Evolutionary conservation across 2,888 invertebrate species (phyloP), one percentile per base, ranked within the genome.

Genomic region (Cryptocheilus praepositus): DNA sequence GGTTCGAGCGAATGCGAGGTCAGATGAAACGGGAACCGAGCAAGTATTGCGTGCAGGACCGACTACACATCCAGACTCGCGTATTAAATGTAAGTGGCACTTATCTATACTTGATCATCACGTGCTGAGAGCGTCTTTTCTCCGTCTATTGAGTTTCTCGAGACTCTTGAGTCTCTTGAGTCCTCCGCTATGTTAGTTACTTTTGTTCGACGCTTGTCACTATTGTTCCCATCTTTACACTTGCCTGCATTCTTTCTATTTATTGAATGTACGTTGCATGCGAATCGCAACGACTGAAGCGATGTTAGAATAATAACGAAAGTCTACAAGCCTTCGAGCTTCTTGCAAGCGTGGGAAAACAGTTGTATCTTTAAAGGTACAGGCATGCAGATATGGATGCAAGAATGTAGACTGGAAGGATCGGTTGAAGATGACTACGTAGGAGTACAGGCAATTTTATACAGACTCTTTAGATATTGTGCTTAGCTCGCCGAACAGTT

Each of bases 81-180:
- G 80, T 83, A 84, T 84, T 79, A 81, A 83, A 79, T 77, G 76
- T 79, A 83, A 83, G 82, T 83, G 79, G 80, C 83, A 80, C 81
- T 83, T 83, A 83, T 73, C 82, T 73, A 79, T 81, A 76, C 76
- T 71, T 46, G 73, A 77, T 72, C 75, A 72, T 77, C 72, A 68
- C 77, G 72, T 72, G 77, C 79, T 74, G 72, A 79, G 73, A 77
- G 69, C 75, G 68, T 73, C 71, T 74, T 56, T 53, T 61, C 58
- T 44, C 52, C 54, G 43, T 55, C 53, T 62, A 36, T 36, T 7
- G 36, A 36, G 36, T 36, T 58, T 46, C 59, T 49, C 56, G 63
- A 61, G 19, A 51, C 61, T 46, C 45, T 28, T 28, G 53, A 53
- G 25, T 18, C 19, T 43, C 18, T 28, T 28, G 53, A 53, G 25